phyloP scores from a whole-genome alignment of 2,797 vertebrate species.

The Clamator glandarius region DNA sequence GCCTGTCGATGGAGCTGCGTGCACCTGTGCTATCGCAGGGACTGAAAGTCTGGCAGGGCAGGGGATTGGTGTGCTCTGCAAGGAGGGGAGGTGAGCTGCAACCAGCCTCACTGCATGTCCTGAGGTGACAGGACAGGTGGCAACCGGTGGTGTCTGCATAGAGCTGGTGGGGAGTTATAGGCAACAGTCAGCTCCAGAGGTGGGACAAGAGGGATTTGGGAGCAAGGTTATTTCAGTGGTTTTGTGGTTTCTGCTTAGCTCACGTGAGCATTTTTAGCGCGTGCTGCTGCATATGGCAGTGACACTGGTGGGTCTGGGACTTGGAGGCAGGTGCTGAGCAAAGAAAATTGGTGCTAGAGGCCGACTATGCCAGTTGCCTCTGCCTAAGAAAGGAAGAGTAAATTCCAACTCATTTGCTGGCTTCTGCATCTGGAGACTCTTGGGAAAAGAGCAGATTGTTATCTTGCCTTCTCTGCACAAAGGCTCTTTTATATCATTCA shows the following conservation, averaged over 20 bases:
- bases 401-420: background rate
- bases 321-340: background rate
- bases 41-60: rapidly evolving
- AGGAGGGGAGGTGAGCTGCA: background rate
- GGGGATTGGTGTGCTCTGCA: rapidly evolving
- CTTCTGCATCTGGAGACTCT: background rate
- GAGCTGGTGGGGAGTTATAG: background rate
- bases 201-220: background rate
- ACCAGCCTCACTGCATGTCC: rapidly evolving
- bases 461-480: background rate
- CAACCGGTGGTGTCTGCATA: no score
- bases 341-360: background rate
- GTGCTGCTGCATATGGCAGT: rapidly evolving
- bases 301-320: background rate
- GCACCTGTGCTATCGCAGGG: rapidly evolving
- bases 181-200: background rate
- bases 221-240: background rate
- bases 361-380: no score
- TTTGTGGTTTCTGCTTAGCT: background rate
- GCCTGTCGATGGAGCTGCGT: background rate
- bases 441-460: background rate
- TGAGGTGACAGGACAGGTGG: rapidly evolving
- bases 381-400: background rate
- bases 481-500: background rate
- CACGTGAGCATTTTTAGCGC: rapidly evolving